phyloP scores from a whole-genome alignment of 2,888 invertebrate species.

The Caenorhabditis zanzibari region DNA sequence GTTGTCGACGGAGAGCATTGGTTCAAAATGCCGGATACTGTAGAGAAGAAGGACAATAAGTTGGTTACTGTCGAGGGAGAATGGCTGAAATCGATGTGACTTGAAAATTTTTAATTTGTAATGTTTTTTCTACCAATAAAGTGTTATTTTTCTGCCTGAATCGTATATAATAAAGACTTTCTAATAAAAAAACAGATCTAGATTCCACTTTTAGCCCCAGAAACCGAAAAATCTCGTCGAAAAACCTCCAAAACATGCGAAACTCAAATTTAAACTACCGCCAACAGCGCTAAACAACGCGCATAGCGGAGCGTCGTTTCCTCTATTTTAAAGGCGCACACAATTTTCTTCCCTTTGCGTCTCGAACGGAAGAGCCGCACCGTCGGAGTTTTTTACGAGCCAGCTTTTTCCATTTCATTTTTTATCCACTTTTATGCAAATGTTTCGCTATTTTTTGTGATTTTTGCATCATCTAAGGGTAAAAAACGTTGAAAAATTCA shows the following conservation, averaged over 20 bases:
- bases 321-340: conserved; percentile 25
- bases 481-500: background rate
- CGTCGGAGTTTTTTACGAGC: conserved; percentile 65
- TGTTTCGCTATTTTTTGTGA: background rate
- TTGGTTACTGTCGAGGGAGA: conserved; percentile 57
- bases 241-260: background rate
- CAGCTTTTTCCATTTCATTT: conserved; percentile 29
- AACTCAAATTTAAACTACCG: conserved; percentile 27
- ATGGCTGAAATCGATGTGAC: conserved; percentile 54
- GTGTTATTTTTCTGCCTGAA: too few species aligned
- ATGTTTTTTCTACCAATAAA: too few species aligned
- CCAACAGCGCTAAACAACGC: conserved; percentile 17
- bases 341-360: conserved; percentile 8
- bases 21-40: conserved; percentile 69
- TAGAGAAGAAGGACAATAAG: conserved; percentile 40
- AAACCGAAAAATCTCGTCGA: background rate
- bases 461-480: conserved; percentile 24
- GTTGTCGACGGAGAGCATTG: conserved; percentile 68
- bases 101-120: too few species aligned
- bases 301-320: conserved; percentile 33
- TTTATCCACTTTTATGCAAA: background rate
- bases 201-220: too few species aligned
- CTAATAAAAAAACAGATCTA: too few species aligned
- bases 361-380: conserved; percentile 62
- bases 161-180: too few species aligned